phyloP scores from a whole-genome alignment of 2,797 vertebrate genomes.

The Nothura maculosa region DNA sequence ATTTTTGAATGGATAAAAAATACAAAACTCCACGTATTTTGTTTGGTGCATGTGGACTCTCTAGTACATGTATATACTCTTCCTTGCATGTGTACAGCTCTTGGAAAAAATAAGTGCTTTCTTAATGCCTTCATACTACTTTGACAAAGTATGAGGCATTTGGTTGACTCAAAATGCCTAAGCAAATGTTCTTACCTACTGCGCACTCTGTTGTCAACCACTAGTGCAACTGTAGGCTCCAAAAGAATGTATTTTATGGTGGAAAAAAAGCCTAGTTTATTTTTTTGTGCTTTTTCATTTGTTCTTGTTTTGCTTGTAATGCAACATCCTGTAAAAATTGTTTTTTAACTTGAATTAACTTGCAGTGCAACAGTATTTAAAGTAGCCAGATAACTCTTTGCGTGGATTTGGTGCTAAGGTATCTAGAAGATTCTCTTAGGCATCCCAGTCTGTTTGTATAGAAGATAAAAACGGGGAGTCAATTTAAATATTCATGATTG shows the following conservation, averaged over 20 bases:
- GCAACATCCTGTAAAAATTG: background rate
- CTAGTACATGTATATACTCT: background rate
- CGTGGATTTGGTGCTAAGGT: background rate
- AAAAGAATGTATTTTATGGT: background rate
- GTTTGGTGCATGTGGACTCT: constrained; percentile 42
- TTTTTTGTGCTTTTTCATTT: background rate
- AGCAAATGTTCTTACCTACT: constrained; percentile 2
- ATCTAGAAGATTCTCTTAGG: background rate
- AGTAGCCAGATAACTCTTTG: background rate
- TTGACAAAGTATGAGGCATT: background rate
- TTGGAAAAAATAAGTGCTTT: background rate
- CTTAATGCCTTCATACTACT: background rate
- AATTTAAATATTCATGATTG: background rate
- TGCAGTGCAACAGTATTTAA: background rate
- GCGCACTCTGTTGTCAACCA: constrained; percentile 37
- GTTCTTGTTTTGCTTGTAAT: background rate
- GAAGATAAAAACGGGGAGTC: background rate
- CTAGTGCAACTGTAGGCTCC: background rate
- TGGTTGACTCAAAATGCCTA: background rate
- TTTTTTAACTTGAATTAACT: background rate
- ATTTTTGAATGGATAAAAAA: background rate
- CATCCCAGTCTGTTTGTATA: background rate
- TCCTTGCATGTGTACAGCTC: background rate
- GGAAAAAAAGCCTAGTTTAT: background rate
- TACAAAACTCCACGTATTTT: background rate